Evolutionary conservation across 1,140 invertebrate species (phyloP).

Genomic region (Macrobrachium rosenbergii): DNA sequence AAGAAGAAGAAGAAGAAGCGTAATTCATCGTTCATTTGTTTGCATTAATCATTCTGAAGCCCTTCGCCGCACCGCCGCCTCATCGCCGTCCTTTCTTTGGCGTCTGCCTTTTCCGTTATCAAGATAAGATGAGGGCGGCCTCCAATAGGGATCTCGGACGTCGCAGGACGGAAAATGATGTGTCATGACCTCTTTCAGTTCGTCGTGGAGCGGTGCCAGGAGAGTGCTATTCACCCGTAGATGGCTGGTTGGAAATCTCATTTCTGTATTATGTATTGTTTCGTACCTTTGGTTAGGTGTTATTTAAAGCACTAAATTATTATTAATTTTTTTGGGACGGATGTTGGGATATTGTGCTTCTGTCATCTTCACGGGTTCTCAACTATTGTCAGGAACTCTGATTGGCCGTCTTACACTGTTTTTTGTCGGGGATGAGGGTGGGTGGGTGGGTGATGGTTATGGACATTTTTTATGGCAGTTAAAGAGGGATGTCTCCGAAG

Average conservation of each 20-base stretch:
- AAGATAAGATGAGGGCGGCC: slow-evolving; percentile 49
- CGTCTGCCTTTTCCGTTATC: slow-evolving; percentile 45
- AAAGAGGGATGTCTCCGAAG: too few species aligned
- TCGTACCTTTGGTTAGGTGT: too few species aligned
- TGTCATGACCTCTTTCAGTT: slow-evolving; percentile 47
- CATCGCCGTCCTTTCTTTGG: slow-evolving; percentile 31
- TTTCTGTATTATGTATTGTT: neutral
- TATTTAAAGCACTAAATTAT: too few species aligned
- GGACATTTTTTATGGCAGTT: too few species aligned
- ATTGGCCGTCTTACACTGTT: slow-evolving; percentile 39
- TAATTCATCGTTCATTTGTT: slow-evolving; percentile 30
- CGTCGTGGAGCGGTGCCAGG: neutral
- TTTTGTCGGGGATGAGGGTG: too few species aligned
- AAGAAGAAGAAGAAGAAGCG: too few species aligned
- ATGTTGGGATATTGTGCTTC: slow-evolving; percentile 8
- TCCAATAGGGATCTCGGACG: slow-evolving; percentile 43
- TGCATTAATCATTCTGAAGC: slow-evolving; percentile 27
- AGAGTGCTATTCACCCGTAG: neutral
- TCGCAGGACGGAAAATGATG: slow-evolving; percentile 52
- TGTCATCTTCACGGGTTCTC: neutral
- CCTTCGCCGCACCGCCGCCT: neutral
- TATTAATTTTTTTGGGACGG: neutral
- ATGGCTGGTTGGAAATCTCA: neutral
- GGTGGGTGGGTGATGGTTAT: too few species aligned
- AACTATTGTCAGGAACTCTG: slow-evolving; percentile 49